phyloP scores from a whole-genome alignment of 23 tunicate genomes.

The Trididemnum nubilum region DNA sequence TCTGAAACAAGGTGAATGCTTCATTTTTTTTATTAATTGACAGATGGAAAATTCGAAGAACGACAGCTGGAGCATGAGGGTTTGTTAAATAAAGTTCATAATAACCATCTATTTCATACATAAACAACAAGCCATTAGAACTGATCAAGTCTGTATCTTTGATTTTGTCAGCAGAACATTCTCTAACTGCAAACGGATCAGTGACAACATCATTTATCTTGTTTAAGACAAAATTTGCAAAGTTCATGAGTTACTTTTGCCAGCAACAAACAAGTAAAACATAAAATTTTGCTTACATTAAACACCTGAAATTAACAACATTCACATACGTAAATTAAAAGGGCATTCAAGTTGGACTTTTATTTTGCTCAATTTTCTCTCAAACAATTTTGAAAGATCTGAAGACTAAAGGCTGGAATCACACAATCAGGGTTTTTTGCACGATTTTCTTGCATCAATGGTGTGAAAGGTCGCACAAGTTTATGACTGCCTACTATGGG shows the following conservation, averaged over 20 bases:
- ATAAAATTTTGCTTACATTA: too few species aligned
- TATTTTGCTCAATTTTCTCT: too few species aligned
- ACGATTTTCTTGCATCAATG: too few species aligned
- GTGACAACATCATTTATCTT: constrained; percentile 32
- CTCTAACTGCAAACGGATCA: constrained; percentile 43
- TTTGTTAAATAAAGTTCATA: constrained; percentile 14
- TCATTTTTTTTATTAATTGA: constrained; percentile 42
- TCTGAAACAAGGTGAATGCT: constrained; percentile 28
- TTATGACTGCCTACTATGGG: too few species aligned
- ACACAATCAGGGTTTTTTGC: too few species aligned
- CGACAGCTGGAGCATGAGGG: not conserved
- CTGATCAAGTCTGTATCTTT: constrained; percentile 23
- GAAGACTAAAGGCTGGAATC: too few species aligned
- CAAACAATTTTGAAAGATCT: too few species aligned
- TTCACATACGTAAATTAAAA: too few species aligned
- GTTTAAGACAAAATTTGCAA: constrained; percentile 30
- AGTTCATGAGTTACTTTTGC: constrained; percentile 19
- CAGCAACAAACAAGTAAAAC: too few species aligned
- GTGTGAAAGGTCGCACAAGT: too few species aligned
- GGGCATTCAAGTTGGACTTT: too few species aligned
- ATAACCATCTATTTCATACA: constrained; percentile 36
- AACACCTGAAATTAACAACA: too few species aligned
- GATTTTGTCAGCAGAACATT: not conserved
- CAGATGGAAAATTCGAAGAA: constrained; percentile 43
- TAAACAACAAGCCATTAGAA: constrained; percentile 5